Evolutionary conservation across 2,888 invertebrate species (phyloP).

Genomic region (Chironomus tentans): DNA sequence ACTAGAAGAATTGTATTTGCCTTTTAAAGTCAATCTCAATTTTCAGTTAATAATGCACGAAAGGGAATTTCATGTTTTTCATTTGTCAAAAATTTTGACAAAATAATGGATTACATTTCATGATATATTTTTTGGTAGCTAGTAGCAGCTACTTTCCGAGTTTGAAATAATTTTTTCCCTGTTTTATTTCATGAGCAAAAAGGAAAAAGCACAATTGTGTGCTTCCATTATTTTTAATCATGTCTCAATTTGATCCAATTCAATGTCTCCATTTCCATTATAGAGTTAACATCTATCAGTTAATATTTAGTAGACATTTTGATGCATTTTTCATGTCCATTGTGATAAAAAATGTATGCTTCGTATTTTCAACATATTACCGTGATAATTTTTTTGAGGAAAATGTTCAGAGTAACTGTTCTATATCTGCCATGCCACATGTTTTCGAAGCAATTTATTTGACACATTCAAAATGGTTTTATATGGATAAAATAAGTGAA

Average conservation of each 20-base stretch:
- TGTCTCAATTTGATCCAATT: neutral
- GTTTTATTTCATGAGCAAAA: neutral
- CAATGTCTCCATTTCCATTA: neutral
- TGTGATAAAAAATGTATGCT: neutral
- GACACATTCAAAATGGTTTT: no score
- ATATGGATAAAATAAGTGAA: no score
- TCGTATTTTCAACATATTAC: no score
- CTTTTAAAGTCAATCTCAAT: conserved; percentile 15
- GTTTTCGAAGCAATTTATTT: no score
- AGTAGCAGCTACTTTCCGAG: no score
- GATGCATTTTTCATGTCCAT: conserved; percentile 17
- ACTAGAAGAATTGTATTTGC: no score
- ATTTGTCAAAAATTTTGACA: conserved; percentile 22
- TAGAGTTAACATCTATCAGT: neutral
- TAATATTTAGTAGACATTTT: conserved; percentile 16
- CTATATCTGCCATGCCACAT: no score
- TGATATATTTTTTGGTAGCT: neutral
- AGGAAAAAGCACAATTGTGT: neutral
- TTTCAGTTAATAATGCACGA: neutral
- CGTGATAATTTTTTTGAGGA: no score
- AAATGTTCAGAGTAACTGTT: no score
- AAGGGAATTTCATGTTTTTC: conserved; percentile 22
- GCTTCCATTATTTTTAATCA: neutral
- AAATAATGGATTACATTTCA: neutral
- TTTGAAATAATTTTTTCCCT: neutral